phyloP scores from a whole-genome alignment of 1,140 invertebrate genomes.

The Macrocentrus cingulum region DNA sequence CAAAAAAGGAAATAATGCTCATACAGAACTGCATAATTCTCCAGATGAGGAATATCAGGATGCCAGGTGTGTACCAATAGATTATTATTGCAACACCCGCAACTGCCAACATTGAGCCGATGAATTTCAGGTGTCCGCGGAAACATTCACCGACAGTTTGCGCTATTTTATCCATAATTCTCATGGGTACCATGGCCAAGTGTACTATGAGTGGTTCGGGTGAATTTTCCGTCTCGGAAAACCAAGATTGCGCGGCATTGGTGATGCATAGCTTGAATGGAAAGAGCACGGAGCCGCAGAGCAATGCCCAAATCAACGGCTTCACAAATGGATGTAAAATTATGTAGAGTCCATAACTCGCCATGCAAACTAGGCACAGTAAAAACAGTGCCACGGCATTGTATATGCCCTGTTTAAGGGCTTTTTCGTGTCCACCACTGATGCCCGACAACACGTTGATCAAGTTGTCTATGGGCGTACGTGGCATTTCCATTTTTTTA shows the following conservation, averaged over 20 bases:
- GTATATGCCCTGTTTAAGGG: constrained; percentile 84
- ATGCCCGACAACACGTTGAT: constrained; percentile 50
- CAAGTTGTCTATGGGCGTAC: constrained; percentile 54
- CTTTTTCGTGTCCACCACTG: constrained; percentile 67
- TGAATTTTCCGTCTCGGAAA: constrained; percentile 63
- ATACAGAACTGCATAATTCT: constrained; percentile 49
- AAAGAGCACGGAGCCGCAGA: constrained; percentile 88
- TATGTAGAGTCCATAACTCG: constrained; percentile 78
- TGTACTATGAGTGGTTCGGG: constrained; percentile 69
- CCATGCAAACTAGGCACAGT: constrained; percentile 66
- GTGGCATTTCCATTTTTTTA: constrained; percentile 36
- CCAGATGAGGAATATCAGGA: constrained; percentile 58
- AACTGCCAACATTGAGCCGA: constrained; percentile 46
- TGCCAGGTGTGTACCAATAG: constrained; percentile 61
- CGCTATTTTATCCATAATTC: constrained; percentile 70
- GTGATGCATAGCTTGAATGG: constrained; percentile 82
- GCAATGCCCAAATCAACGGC: constrained; percentile 89
- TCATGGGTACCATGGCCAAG: constrained; percentile 72
- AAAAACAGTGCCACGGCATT: constrained; percentile 79
- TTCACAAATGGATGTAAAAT: constrained; percentile 89
- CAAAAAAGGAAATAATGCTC: constrained; percentile 50
- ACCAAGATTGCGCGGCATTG: constrained; percentile 72
- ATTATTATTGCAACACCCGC: constrained; percentile 43
- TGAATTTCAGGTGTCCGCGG: constrained; percentile 64
- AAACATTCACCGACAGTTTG: constrained; percentile 70